Evolutionary conservation across 2,888 invertebrate species (phyloP).

Genomic region (Tricholauxania praeusta): DNA sequence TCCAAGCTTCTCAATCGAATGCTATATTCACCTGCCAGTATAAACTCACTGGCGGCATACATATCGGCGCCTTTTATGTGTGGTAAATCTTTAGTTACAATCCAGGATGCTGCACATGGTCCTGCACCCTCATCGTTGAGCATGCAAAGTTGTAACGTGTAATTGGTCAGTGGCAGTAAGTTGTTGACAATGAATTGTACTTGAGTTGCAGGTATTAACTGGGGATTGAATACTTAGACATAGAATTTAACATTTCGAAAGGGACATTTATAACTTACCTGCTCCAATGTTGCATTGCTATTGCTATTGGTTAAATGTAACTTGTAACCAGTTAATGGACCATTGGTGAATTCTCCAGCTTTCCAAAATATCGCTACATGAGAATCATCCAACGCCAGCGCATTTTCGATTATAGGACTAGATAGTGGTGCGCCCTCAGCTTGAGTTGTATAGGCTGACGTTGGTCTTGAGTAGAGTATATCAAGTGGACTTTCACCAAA

Average conservation of each 20-base stretch:
- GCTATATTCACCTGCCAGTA: constrained; percentile 51
- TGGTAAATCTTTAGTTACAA: constrained; percentile 78
- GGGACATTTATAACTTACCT: constrained; percentile 69
- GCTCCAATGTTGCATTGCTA: constrained; percentile 73
- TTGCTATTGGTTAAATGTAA: constrained; percentile 74
- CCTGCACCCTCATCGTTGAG: constrained; percentile 85
- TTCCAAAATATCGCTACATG: constrained; percentile 91
- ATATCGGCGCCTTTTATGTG: constrained; percentile 68
- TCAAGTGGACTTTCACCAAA: constrained; percentile 78
- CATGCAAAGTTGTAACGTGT: constrained; percentile 84
- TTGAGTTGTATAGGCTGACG: constrained; percentile 81
- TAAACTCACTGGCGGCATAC: constrained; percentile 42
- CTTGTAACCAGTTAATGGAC: constrained; percentile 88
- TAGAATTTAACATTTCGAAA: not conserved
- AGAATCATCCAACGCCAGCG: constrained; percentile 83
- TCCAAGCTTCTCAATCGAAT: constrained; percentile 55
- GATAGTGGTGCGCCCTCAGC: constrained; percentile 82
- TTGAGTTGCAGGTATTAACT: constrained; percentile 47
- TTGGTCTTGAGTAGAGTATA: constrained; percentile 80
- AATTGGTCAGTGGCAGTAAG: constrained; percentile 78
- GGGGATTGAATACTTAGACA: constrained; percentile 25
- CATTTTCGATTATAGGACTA: constrained; percentile 79
- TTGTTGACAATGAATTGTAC: constrained; percentile 66
- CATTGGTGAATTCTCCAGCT: constrained; percentile 88
- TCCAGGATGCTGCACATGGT: constrained; percentile 74